A percentile compares a stretch with the other conserved stretches of the same genome.
Evolutionary conservation across 2,113 vertebrate species (phyloP).

Genomic region (Nettapus auritus): DNA sequence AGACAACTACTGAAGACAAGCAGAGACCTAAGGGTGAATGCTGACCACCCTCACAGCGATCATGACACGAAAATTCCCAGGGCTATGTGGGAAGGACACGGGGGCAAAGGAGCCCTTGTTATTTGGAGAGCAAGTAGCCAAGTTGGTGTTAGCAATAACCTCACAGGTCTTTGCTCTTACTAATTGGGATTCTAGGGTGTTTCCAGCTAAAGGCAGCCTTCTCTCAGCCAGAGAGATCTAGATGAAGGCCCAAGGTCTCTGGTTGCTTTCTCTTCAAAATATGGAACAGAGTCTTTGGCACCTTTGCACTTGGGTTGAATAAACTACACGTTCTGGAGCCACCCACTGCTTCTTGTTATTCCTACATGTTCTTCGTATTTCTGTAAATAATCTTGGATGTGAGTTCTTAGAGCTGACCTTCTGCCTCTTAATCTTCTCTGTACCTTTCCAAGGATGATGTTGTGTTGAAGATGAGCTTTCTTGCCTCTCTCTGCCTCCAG

Average conservation of each 20-base stretch:
- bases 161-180: not conserved
- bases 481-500: not conserved
- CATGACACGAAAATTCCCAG: not conserved
- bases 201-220: not conserved
- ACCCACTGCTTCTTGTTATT: not conserved
- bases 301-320: not conserved
- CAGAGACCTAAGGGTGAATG: not conserved
- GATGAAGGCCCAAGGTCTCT: not conserved
- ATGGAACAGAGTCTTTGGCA: not conserved
- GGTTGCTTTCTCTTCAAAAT: not conserved
- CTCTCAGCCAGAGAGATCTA: not conserved
- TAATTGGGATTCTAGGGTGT: not conserved
- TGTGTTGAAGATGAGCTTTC: not conserved
- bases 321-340: not conserved
- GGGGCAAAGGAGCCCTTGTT: not conserved
- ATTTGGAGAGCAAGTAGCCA: rapidly evolving
- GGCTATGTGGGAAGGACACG: not conserved
- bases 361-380: not conserved
- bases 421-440: not conserved
- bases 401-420: not conserved
- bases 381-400: not conserved
- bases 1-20: not conserved
- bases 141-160: not conserved
- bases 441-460: not conserved
- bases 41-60: not conserved